These are phyloP conservation scores for Dipus sagitta DNA, from an alignment of 2,797 vertebrate species.

Conservation along the genomic window DNA sequence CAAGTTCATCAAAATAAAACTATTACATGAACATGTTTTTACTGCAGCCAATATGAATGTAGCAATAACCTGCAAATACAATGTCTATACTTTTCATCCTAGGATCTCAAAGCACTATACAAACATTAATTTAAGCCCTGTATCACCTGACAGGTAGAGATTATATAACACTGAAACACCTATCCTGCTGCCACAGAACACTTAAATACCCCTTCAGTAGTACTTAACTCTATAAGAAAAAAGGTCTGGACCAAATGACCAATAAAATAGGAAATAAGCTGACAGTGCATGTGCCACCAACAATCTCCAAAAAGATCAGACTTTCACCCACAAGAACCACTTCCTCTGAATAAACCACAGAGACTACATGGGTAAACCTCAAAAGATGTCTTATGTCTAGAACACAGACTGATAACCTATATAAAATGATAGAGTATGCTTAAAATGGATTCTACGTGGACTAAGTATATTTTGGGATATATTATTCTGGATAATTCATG, in stretches of 20 bases:
- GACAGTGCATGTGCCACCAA: constrained; percentile 73
- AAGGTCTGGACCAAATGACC: constrained; percentile 64
- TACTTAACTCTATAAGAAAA: constrained; percentile 63
- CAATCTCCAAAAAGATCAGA: constrained; percentile 84
- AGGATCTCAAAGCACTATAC: constrained; percentile 34
- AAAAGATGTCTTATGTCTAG: constrained; percentile 58
- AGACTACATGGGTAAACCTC: constrained; percentile 83
- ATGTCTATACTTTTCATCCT: background rate
- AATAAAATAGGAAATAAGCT: constrained; percentile 78
- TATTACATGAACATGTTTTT: constrained; percentile 32
- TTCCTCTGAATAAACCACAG: constrained; percentile 86
- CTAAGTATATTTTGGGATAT: background rate
- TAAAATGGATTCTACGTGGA: background rate
- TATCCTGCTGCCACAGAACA: background rate
- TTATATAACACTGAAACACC: constrained; percentile 46
- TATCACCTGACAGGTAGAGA: background rate
- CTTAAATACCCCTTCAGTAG: constrained; percentile 33
- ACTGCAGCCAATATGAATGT: background rate
- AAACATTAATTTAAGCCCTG: background rate
- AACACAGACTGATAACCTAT: constrained; percentile 47
- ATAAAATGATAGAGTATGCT: constrained; percentile 18
- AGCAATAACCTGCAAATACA: constrained; percentile 22
- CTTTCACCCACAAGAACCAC: constrained; percentile 87
- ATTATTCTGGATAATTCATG: background rate
- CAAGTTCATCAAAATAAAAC: background rate